Evolutionary conservation across 2,888 invertebrate species (phyloP), one percentile per base, ranked within the genome.

Genomic region (Spodoptera exigua): DNA sequence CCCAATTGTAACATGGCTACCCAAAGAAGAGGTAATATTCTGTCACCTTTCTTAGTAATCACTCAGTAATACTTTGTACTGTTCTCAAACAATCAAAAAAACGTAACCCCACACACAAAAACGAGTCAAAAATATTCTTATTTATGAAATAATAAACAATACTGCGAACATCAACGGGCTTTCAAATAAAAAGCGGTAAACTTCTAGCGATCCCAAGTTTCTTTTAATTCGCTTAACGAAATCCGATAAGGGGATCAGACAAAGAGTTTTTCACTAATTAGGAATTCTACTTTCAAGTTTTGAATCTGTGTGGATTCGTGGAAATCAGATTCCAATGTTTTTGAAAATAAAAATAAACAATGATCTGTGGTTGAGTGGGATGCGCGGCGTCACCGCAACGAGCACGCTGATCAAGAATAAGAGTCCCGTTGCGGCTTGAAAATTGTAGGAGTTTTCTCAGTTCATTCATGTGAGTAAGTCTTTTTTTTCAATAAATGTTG

Each of bases 221-320:
- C 65, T 60, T 57, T 40, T 55, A 54, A 70, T 58, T 55, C 35
- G 45, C 11, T 61, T 62, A 55, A 59, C 3, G 46, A 52, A 59
- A 48, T 41, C 51, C 55, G 32, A 61, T 56, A 44, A 53, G 53
- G 36, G 58, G 52, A 54, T 58, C 57, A 39, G 45, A 66, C 34
- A 55, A 59, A 48, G 16, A 52, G 12, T 34, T 49, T 0, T 39
- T 14, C 10, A 5, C 34, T 49, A 54, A 46, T 53, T 37, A 54
- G 13, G 51, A 18, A 34, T 46, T 61, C 9, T 35, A 5, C 37
- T 65, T 64, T 58, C 36, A 21, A 36, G 10, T 17, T n/a, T 32
- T 11, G 43, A 41, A 36, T 10, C 11, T 41, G 10, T 3, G 3
- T 27, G 16, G 9, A 14, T 40, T 47, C 10, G 0, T 5, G 5